Base-by-base conservation (phyloP, 2,888 invertebrate species). In the Patella caerulea region DNA sequence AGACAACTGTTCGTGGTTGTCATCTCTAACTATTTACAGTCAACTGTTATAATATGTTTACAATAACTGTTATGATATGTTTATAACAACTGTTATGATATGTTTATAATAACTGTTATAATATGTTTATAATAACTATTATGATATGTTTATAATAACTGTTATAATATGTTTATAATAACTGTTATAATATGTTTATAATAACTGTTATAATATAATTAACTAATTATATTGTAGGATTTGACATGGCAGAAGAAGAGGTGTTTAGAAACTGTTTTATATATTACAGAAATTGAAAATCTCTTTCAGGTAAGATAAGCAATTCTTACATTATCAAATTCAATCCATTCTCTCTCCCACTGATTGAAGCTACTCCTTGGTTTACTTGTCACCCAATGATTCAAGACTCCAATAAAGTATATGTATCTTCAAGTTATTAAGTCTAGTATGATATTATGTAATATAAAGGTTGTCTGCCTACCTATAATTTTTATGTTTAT, bases 261-360 rank as follows among this genome's bases (percentile, higher is more conserved):
- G 73, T 88, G 88, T 76, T 80, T 88, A 79, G 89, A 89, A 78
- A 85, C 86, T 45, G 73, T 86, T 9, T 78, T 88, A 29, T 88
- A 88, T 81, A 86, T 89, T 73, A 86, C 84, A 70, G 89, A 89
- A 75, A 82, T 87, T 19, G 89, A 89, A 78, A 87, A 84, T 74
- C 56, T 88, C 17, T 83, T 87, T 55, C 88, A 87, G 85, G 89
- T 89, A 75, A 83, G 79, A 69, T 11, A 45, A 45, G 1, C 45
- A 45, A 45, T 45, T 45, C 45, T 45, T 45, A 34, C 2, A 34
- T 34, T 34, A 34, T 2, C 34, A 34, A 4, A 45, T 45, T 5
- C 45, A 7, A 45, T 9, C 7, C 9, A 45, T 9, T 45, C 45
- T 9, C 45, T 9, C 9, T 0, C 9, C 45, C 45, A 45, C 7